Evolutionary conservation across 2,888 invertebrate species (phyloP).

Genomic region (Drosophila birchii): DNA sequence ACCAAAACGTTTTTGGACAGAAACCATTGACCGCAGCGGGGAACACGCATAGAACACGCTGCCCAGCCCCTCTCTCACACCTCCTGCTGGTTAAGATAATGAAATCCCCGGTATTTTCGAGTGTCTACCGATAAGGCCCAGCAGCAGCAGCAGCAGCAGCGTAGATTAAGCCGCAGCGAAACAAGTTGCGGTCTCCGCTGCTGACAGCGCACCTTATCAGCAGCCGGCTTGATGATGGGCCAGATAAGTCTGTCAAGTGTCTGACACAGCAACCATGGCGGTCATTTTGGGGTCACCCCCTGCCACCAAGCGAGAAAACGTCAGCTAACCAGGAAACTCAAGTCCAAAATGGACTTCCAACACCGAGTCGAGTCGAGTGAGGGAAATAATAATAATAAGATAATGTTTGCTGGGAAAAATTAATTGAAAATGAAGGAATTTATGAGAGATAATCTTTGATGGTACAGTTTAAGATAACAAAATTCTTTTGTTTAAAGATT

Average conservation of each 20-base stretch:
- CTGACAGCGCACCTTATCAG: constrained; percentile 41
- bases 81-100: constrained; percentile 3
- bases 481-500: background rate
- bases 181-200: constrained; percentile 18
- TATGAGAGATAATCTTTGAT: background rate
- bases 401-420: background rate
- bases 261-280: constrained; percentile 49
- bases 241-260: constrained; percentile 45
- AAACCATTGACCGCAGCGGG: constrained; percentile 15
- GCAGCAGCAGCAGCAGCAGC: constrained; percentile 1
- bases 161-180: constrained; percentile 36
- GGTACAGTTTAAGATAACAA: no score
- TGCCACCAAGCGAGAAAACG: background rate
- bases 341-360: background rate
- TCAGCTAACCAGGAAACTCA: background rate
- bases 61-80: constrained; percentile 4
- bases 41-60: constrained; percentile 15
- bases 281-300: constrained; percentile 65
- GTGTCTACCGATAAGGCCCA: constrained; percentile 31
- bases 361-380: background rate
- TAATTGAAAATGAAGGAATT: background rate
- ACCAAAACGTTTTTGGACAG: constrained; percentile 14
- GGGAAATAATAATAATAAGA: background rate
- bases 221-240: constrained; percentile 52
- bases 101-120: constrained; percentile 21